A percentile compares a stretch with the other conserved stretches of the same genome.
Conservation (phyloP, 2,888 invertebrate genomes). For the Heterodera filipjevi region DNA sequence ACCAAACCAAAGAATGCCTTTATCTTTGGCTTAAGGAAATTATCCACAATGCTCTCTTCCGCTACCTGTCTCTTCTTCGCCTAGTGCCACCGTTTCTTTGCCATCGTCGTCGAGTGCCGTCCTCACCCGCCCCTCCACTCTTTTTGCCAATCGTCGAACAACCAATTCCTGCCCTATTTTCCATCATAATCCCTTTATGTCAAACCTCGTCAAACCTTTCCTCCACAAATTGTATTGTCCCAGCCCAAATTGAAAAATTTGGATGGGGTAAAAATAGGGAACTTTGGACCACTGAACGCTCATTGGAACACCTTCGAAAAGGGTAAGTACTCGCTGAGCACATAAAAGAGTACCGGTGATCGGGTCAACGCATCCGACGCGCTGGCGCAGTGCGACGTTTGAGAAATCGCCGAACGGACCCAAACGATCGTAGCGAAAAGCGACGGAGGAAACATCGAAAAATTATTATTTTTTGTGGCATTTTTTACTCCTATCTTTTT, state of each 20-base stretch:
- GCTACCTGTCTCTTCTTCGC: not conserved
- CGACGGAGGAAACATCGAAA: not conserved
- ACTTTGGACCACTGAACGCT: slow-evolving; percentile 95
- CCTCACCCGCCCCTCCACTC: not conserved
- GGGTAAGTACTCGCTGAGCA: too few relatives aligned
- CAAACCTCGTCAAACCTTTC: not conserved
- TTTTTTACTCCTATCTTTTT: too few relatives aligned
- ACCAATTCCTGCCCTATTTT: not conserved
- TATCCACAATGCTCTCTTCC: too few relatives aligned
- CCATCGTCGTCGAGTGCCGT: not conserved
- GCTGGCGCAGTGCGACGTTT: not conserved
- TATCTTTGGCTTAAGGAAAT: not conserved
- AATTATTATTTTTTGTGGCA: not conserved
- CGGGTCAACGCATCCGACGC: not conserved
- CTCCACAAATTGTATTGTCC: slow-evolving; percentile 12
- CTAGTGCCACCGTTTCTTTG: not conserved
- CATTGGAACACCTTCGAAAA: slow-evolving; percentile 77
- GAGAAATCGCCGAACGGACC: slow-evolving; percentile 1
- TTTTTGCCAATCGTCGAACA: not conserved
- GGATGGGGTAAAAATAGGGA: slow-evolving; percentile 96
- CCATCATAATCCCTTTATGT: not conserved
- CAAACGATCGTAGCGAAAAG: not conserved
- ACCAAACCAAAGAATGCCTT: too few relatives aligned
- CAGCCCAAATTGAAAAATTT: slow-evolving; percentile 73
- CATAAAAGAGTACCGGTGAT: not conserved